A percentile compares a stretch with the other conserved stretches of the same genome.
Evolutionary conservation across 2,888 invertebrate genomes (phyloP).

Genomic region (Dolomedes plantarius): DNA sequence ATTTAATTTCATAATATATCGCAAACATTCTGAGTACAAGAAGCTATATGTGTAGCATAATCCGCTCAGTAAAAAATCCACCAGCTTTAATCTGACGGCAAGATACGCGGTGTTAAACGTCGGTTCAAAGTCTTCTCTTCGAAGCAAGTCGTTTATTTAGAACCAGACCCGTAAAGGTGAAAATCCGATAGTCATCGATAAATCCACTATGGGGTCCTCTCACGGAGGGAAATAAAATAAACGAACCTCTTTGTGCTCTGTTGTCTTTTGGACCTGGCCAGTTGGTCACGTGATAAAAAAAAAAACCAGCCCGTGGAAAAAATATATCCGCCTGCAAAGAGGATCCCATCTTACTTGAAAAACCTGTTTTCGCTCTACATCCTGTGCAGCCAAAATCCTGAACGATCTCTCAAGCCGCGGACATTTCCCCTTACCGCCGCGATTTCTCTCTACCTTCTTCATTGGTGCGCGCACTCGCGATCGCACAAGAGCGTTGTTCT

Average conservation of each 20-base stretch:
- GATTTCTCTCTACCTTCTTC: background rate
- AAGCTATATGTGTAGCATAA: no score
- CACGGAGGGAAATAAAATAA: no score
- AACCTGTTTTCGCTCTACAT: constrained; percentile 14
- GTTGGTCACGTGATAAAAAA: constrained; percentile 1
- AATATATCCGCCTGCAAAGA: background rate
- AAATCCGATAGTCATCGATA: no score
- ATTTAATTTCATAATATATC: no score
- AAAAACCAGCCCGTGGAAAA: constrained; percentile 3
- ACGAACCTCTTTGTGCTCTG: background rate
- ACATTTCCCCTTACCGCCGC: background rate
- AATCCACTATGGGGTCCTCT: no score
- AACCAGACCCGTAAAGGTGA: no score
- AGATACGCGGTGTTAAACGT: no score
- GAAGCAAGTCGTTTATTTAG: no score
- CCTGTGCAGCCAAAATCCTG: constrained; percentile 1
- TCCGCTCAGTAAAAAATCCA: no score
- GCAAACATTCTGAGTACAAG: no score
- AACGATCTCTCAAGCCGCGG: background rate
- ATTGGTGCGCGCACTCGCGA: background rate
- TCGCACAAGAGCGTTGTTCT: background rate
- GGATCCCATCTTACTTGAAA: constrained; percentile 6
- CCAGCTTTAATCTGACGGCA: no score
- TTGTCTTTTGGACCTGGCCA: background rate
- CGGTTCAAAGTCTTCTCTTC: no score